Evolutionary conservation across 2,797 vertebrate genomes (phyloP).

Genomic region (Luscinia megarhynchos): DNA sequence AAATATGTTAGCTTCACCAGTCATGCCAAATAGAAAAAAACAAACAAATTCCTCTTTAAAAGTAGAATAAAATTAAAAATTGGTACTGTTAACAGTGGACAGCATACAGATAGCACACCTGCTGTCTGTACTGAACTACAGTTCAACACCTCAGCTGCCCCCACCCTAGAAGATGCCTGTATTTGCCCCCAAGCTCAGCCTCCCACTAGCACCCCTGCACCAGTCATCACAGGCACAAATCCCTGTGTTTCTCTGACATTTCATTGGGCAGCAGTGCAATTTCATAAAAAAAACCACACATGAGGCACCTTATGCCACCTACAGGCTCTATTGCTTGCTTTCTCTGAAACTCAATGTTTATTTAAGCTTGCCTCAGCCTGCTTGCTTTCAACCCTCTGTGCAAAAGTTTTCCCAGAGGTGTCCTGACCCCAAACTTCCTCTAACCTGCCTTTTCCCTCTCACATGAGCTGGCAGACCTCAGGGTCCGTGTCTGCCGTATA

Average conservation of each 20-base stretch:
- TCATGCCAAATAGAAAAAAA: not conserved
- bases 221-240: not conserved
- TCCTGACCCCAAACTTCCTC: not conserved
- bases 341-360: not conserved
- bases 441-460: not conserved
- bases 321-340: not conserved
- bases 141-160: not conserved
- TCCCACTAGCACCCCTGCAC: not conserved
- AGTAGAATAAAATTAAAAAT: not conserved
- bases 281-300: not conserved
- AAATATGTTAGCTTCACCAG: not conserved
- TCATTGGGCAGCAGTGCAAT: not conserved
- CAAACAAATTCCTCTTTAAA: not conserved
- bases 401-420: not conserved
- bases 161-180: not conserved
- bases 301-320: constrained; percentile 4
- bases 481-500: not conserved
- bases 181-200: not conserved
- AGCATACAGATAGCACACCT: not conserved
- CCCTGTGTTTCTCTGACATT: not conserved
- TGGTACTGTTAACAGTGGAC: not conserved
- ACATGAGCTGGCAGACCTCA: not conserved
- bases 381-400: not conserved
- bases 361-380: not conserved
- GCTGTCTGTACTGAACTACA: not conserved